Base-by-base conservation (phyloP, 2,888 invertebrate genomes). In the Hirtodrosophila alboralis region DNA sequence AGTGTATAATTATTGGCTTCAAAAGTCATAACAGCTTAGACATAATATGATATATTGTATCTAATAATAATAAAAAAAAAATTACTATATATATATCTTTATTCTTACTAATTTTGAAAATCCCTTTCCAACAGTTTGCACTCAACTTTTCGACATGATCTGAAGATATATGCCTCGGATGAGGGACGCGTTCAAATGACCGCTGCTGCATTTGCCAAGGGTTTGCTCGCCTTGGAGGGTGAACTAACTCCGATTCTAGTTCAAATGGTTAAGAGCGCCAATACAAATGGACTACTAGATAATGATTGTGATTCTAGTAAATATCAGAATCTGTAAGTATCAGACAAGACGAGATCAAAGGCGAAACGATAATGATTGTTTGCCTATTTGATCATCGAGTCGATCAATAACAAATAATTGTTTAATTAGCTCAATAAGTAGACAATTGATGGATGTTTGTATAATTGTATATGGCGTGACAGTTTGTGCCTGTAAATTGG, bases 141-240 rank as follows among this genome's bases (percentile, higher is more conserved):
- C 91, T 98, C 98, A 6, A 99, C 99, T 0, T 99, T 98, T 91
- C 95, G 99, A 0, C 99, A 99, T 90, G 99, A 99, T 91, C 92
- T 99, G 60, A 99, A 99, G 92, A 99, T 99, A 80, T 99, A 99
- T 91, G 99, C 99, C 0, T 98, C 98, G 0, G 99, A 99, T 90
- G 99, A 99, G 90, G 99, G 99, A 2, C 93, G 99, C 53, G 99
- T 99, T 1, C 99, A 99, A 91, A 99, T 99, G 98, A 99, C 99
- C 0, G 99, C 99, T 0, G 99, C 99, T 0, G 99, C 99, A 1
- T 99, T 99, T 91, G 98, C 99, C 2, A 99, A 99, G 92, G 99
- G 99, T 0, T 92, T 99, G 23, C 92, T 99, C 6, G 99, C 99
- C 0, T 90, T 99, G 44, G 99, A 99, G 90, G 99, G 99, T 0